Base-by-base conservation (phyloP, 2,888 invertebrate genomes). In the Drepanosiphum platanoidis region DNA sequence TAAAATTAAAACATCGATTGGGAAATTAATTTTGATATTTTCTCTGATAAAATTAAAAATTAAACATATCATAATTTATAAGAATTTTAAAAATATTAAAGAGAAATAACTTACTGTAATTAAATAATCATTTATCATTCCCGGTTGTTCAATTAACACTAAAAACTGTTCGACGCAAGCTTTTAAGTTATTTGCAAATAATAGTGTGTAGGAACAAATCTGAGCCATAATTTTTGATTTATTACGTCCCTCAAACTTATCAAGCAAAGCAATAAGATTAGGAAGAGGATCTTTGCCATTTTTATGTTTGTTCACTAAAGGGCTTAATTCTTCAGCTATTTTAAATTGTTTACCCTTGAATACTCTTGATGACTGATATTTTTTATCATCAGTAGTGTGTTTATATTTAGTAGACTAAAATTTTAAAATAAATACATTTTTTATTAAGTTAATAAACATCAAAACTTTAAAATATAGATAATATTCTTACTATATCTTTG, bases 201-300 rank as follows among this genome's bases (percentile, higher is more conserved):
- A 64, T 72, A 82, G 61, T 34, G n/a, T 22, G 27, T 74, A 82
- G 32, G 82, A 82, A 82, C 72, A 82, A n/a, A 82, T n/a, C 27
- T 82, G 72, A 74, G 64, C 71, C 32, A 74, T 32, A 39, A 82
- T 34, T 64, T 42, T 82, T 7, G 13, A 64, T 34, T 74, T 72
- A 42, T 74, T 39, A 2, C 9, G 0, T 18, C 71, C 61, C 42
- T 64, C n/a, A 42, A 42, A 71, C 42, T 64, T 64, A 18, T 32
- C 18, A n/a, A 61, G 11, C 42, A 82, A 72, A n/a, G 61, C 0
- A 61, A 27, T 58, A 4, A 82, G 36, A 22, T 18, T 3, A 61
- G 72, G 64, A 64, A 82, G 9, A 42, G 58, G 34, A 74, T 82
- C 32, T 42, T 82, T 39, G 2, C 72, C 72, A n/a, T 64, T 74